Base-by-base conservation (phyloP, 2,113 vertebrate species). In the Xiphias gladius region DNA sequence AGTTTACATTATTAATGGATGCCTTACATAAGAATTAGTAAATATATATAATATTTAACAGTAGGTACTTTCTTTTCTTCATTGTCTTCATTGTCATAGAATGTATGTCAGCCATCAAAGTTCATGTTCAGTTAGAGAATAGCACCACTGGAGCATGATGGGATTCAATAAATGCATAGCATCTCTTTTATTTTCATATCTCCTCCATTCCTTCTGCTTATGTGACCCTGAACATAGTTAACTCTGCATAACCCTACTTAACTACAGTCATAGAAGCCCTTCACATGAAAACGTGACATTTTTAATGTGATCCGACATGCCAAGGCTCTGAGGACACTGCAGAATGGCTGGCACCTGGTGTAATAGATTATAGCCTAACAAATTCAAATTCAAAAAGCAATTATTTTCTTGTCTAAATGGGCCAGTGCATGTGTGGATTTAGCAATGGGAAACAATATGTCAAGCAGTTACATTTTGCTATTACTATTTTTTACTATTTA, bases 321-420 rank as follows among this genome's bases (percentile, higher is more conserved):
- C 62, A 11, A 28, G n/a, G 19, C 35, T 3, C 59, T 48, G 54
- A 46, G 13, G 73, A 58, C 37, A 37, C 28, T 69, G 28, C 26
- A 79, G 43, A 82, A 80, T 57, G 22, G 58, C 30, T 86, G 68
- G 66, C 86, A 71, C 67, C 76, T 82, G 79, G 58, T 73, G 20
- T 67, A 57, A 90, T 73, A 86, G 71, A 82, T 82, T 77, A 71
- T 65, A 76, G 52, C 12, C 46, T 55, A 73, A 79, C 24, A 76
- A 61, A 82, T 76, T 75, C 55, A 76, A n/a, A 80, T 84, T 84
- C 52, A 71, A 70, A 80, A 78, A 62, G 46, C 54, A 73, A 77
- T 84, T 84, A 3, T 64, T 84, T 69, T 75, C 66, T 76, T 48
- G 24, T 76, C 58, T 64, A 73, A 82, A 76, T 67, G 52, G 62